These are phyloP conservation scores for Acromyrmex echinatior DNA, from an alignment of 1,140 invertebrate genomes.

Conservation along the genomic window DNA sequence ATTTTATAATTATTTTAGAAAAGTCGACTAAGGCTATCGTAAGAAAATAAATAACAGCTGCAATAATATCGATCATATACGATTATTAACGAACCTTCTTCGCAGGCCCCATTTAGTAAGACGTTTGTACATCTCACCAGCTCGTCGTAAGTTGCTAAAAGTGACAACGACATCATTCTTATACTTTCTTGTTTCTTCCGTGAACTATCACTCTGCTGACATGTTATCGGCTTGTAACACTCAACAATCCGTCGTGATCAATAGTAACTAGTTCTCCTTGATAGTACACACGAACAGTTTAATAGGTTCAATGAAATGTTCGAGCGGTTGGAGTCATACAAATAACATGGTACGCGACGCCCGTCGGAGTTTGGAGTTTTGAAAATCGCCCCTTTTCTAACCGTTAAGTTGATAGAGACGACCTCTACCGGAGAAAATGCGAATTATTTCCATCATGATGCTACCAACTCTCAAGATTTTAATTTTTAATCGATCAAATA, in stretches of 20 bases:
- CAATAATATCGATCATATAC: conserved; percentile 51
- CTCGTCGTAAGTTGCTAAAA: conserved; percentile 89
- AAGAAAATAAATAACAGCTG: not conserved
- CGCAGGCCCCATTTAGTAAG: conserved; percentile 89
- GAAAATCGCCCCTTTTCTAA: conserved; percentile 3
- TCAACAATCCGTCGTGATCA: not conserved
- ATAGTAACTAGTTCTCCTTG: too few species aligned
- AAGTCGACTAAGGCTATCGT: not conserved
- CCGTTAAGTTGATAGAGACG: conserved; percentile 13
- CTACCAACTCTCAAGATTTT: not conserved
- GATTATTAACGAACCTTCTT: conserved; percentile 88
- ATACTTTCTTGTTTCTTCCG: not conserved
- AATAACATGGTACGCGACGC: not conserved
- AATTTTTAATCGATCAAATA: too few species aligned
- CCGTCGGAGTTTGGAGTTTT: not conserved
- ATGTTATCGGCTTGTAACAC: not conserved
- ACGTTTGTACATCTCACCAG: conserved; percentile 90
- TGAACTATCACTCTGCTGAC: not conserved
- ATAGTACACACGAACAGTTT: not conserved
- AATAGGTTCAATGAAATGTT: not conserved
- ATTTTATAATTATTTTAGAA: not conserved
- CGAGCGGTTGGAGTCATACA: not conserved
- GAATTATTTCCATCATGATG: not conserved
- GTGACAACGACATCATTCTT: conserved; percentile 83
- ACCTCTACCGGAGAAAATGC: not conserved